A percentile compares a stretch with the other conserved stretches of the same genome.
These are phyloP conservation scores for Cyphomyrmex costatus DNA, from an alignment of 1,140 invertebrate species.

Conservation along the genomic window DNA sequence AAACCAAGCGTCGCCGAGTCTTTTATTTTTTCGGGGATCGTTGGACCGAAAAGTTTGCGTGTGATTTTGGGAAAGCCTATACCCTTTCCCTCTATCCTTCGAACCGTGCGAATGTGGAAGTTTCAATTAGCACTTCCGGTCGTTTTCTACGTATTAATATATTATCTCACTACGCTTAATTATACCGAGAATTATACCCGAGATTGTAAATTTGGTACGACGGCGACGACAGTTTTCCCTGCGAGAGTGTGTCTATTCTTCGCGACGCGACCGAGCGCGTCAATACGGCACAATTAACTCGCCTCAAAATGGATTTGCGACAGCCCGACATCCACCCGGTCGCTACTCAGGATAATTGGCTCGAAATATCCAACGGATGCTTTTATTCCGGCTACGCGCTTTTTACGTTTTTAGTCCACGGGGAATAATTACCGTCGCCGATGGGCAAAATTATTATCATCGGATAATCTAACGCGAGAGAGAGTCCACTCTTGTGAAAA, in stretches of 20 bases:
- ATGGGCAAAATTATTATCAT: slow-evolving; percentile 47
- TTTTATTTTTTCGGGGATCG: slow-evolving; percentile 47
- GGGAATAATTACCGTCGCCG: slow-evolving; percentile 50
- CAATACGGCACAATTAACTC: slow-evolving; percentile 39
- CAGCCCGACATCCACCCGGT: not conserved
- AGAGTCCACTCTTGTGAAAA: slow-evolving; percentile 25
- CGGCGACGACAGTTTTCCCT: not conserved
- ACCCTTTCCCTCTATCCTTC: not conserved
- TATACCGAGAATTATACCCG: slow-evolving; percentile 18
- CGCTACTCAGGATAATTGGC: slow-evolving; percentile 60
- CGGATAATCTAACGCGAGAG: slow-evolving; percentile 49
- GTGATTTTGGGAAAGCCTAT: slow-evolving; percentile 38
- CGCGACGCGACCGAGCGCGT: slow-evolving; percentile 10
- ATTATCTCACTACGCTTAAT: slow-evolving; percentile 25
- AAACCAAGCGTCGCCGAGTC: slow-evolving; percentile 14
- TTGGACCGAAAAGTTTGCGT: slow-evolving; percentile 30
- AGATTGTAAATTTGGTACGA: not conserved
- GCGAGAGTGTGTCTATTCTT: slow-evolving; percentile 15
- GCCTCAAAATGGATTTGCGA: slow-evolving; percentile 52
- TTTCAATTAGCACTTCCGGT: not conserved
- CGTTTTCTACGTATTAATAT: not conserved
- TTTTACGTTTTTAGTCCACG: slow-evolving; percentile 40
- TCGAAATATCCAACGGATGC: slow-evolving; percentile 53
- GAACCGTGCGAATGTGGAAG: not conserved
- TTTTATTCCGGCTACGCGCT: slow-evolving; percentile 49